phyloP scores from a whole-genome alignment of 2,113 vertebrate species.

The Campylomormyrus numenius region DNA sequence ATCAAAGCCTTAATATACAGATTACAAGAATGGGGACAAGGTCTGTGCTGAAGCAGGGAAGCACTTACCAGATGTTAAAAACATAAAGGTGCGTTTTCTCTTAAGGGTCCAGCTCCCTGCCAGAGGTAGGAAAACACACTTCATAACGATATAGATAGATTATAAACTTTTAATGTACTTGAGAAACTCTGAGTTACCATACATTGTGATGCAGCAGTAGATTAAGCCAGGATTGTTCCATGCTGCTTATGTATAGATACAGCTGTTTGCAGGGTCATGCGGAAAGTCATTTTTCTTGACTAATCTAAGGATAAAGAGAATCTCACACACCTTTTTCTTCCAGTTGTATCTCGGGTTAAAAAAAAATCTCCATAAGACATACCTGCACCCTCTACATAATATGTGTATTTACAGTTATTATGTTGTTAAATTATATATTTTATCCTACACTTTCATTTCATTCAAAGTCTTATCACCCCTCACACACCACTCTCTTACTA shows the following conservation, averaged over 20 bases:
- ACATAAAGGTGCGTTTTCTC: neutral
- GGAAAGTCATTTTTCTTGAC: neutral
- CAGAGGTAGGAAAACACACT: neutral
- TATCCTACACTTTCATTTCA: neutral
- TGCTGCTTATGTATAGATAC: neutral
- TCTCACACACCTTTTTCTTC: neutral
- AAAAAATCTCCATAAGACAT: neutral
- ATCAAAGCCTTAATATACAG: neutral
- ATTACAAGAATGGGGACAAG: neutral
- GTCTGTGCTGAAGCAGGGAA: neutral
- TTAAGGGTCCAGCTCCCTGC: neutral
- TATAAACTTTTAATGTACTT: neutral
- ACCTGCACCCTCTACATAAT: neutral
- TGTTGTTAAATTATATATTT: neutral
- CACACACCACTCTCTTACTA: neutral
- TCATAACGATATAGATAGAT: neutral
- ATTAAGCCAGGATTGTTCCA: neutral
- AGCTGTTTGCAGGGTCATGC: neutral
- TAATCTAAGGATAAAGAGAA: neutral
- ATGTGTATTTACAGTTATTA: neutral
- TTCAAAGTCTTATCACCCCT: neutral
- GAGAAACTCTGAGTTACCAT: neutral
- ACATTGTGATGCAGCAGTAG: neutral
- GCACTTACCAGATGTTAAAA: neutral
- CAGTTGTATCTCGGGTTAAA: neutral